These are phyloP conservation scores for Phyllostomus hastatus DNA, from an alignment of 2,113 vertebrate species.

Conservation along the genomic window DNA sequence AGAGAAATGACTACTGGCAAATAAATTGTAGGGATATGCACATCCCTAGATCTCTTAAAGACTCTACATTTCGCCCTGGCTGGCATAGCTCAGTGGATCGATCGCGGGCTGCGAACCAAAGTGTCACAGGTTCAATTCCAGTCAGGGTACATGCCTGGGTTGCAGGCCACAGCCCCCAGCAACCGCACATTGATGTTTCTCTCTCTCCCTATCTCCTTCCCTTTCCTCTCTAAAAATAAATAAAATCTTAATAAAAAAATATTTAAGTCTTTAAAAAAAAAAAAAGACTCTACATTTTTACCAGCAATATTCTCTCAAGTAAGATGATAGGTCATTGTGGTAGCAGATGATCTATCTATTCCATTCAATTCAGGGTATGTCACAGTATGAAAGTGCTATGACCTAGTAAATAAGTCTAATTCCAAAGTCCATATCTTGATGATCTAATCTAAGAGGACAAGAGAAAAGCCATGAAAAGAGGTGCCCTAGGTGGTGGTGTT, in stretches of 20 bases:
- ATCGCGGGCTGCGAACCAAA: no score
- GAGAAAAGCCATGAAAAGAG: constrained; percentile 42
- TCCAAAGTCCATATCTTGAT: constrained; percentile 10
- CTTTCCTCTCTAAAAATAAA: no score
- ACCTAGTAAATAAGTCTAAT: constrained; percentile 43
- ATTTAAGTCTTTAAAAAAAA: no score
- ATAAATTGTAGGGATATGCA: constrained; percentile 2
- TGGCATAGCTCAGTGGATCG: no score
- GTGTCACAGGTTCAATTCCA: no score
- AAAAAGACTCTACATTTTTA: constrained; percentile 5
- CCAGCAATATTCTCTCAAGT: background rate
- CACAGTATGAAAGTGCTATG: constrained; percentile 35
- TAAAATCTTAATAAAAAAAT: no score
- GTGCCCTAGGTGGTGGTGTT: constrained; percentile 50
- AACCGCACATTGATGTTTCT: no score
- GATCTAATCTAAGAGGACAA: constrained; percentile 21
- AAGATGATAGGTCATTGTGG: background rate
- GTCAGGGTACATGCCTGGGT: no score
- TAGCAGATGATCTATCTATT: constrained; percentile 30
- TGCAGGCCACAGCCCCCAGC: no score
- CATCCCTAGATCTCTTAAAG: background rate
- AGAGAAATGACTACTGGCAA: constrained; percentile 7
- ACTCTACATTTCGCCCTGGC: background rate
- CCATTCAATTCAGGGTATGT: constrained; percentile 33
- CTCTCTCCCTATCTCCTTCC: no score